A percentile compares a stretch with the other conserved stretches of the same genome.
These are phyloP conservation scores for Holocentrus rufus DNA, from an alignment of 2,797 vertebrate genomes.

Conservation along the genomic window DNA sequence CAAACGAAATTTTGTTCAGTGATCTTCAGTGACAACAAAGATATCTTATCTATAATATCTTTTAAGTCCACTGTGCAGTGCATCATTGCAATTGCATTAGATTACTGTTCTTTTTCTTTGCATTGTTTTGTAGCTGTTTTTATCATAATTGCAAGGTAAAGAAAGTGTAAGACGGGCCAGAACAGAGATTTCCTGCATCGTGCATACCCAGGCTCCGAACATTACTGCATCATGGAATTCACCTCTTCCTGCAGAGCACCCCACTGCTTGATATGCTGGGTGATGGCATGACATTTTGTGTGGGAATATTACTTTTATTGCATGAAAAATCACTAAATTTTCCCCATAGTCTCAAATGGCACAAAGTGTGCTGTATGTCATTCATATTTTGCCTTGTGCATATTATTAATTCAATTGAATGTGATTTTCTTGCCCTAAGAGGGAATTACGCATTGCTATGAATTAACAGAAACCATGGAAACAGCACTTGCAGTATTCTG, in stretches of 20 bases:
- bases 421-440: slow-evolving; percentile 43
- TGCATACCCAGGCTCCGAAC: neutral
- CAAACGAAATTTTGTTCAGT: too few species aligned
- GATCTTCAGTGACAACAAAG: too few species aligned
- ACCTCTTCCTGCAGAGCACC: slow-evolving; percentile 24
- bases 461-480: slow-evolving; percentile 75
- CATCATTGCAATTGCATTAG: too few species aligned
- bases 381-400: slow-evolving; percentile 35
- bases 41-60: too few species aligned
- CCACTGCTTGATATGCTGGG: slow-evolving; percentile 32
- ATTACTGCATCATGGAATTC: slow-evolving; percentile 11
- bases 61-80: too few species aligned
- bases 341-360: slow-evolving; percentile 21
- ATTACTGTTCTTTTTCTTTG: too few species aligned
- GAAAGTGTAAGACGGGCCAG: slow-evolving; percentile 11
- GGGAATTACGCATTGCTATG: slow-evolving; percentile 51
- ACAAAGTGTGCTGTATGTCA: slow-evolving; percentile 11
- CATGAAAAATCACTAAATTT: slow-evolving; percentile 35
- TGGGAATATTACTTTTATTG: slow-evolving; percentile 25
- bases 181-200: neutral
- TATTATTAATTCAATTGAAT: slow-evolving; percentile 38
- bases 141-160: neutral
- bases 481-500: slow-evolving; percentile 48
- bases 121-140: too few species aligned
- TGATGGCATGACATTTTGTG: slow-evolving; percentile 45